Evolutionary conservation across 2,888 invertebrate species (phyloP), one percentile per base, ranked within the genome.

Genomic region (Emesis castigata): DNA sequence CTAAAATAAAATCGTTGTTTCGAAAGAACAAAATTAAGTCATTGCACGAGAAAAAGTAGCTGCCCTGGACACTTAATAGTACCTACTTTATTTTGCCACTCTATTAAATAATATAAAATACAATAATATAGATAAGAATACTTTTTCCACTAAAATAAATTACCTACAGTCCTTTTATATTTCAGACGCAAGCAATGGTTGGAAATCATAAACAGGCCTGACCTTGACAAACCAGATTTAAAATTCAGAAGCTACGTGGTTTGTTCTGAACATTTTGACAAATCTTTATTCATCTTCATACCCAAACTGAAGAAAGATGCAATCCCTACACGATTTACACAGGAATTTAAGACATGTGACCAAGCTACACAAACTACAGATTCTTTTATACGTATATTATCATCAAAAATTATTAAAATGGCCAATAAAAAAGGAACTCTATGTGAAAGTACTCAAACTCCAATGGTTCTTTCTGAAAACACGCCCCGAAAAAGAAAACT

Each of bases 401-500:
- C 48, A 14, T 14, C 48, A 48, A 48, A 48, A 48, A 11, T 2
- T 48, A 48, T 14, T 48, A 48, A 48, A 48, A 48, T 4, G 48
- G 48, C n/a, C n/a, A n/a, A 48, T 4, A 48, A 48, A 14, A 48
- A 48, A 48, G 14, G 48, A 48, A 48, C 48, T 1, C 14, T 14
- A n/a, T 48, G 48, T 48, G n/a, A 48, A 11, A 48, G 48, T 48
- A 48, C 11, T 48, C 14, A 48, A 48, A 48, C 48, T 48, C 4
- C 48, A 48, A 48, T 14, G 89, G 90, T 89, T 90, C 91, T 93
- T 93, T 94, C 94, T 94, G 94, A 94, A 94, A 94, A 94, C 94
- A 94, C 93, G 94, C 94, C 94, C 94, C 93, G 93, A 91, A 90
- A 93, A 93, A 4, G 26, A n/a, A n/a, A n/a, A n/a, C n/a, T n/a